phyloP scores from a whole-genome alignment of 1,140 invertebrate genomes.

The Goniozus legneri region DNA sequence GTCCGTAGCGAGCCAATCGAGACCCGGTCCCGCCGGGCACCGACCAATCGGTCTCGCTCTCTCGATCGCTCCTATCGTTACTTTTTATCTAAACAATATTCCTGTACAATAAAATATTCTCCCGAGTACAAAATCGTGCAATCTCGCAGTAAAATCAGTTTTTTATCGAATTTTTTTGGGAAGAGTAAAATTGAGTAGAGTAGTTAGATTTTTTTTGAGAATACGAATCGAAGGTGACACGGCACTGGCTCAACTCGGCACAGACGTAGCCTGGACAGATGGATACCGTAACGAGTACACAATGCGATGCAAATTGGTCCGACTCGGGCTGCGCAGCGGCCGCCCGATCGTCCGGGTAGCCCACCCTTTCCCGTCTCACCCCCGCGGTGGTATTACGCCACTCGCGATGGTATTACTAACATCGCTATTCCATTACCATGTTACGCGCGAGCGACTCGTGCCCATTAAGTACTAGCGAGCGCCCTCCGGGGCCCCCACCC shows the following conservation, averaged over 20 bases:
- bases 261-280: slow-evolving; percentile 37
- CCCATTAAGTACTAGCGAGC: slow-evolving; percentile 18
- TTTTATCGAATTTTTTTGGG: too few species aligned
- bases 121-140: too few species aligned
- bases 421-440: slow-evolving; percentile 54
- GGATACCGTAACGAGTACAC: slow-evolving; percentile 44
- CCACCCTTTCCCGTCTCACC: slow-evolving; percentile 22
- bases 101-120: too few species aligned
- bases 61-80: too few species aligned
- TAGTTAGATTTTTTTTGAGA: too few species aligned
- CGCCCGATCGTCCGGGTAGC: slow-evolving; percentile 27
- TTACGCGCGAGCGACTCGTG: slow-evolving; percentile 34
- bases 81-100: too few species aligned
- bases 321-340: slow-evolving; percentile 30
- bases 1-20: neutral
- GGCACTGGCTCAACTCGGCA: neutral
- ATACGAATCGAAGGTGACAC: neutral
- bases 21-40: slow-evolving; percentile 12
- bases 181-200: too few species aligned
- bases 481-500: slow-evolving; percentile 14
- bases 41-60: too few species aligned
- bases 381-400: too few species aligned
- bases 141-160: too few species aligned
- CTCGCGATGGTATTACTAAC: slow-evolving; percentile 52
- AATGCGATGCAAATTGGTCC: slow-evolving; percentile 53